Conservation (phyloP, 92 coral and sea anemone genomes). For the Porites lobata region DNA sequence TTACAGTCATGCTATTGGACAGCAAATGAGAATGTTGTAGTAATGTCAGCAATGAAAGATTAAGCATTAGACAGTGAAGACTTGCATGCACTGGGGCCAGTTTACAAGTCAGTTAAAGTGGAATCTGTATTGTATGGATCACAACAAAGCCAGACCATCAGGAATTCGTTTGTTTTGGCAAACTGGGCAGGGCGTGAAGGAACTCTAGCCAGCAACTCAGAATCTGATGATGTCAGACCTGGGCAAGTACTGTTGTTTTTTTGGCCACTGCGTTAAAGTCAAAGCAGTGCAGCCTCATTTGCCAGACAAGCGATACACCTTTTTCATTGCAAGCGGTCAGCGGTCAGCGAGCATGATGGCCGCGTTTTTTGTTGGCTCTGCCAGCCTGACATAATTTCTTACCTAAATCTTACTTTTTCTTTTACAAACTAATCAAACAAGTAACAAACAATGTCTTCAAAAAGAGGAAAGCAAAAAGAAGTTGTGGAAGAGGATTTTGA, state of each 20-base stretch:
- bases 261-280: too few species aligned
- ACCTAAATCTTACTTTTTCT: too few species aligned
- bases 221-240: too few species aligned
- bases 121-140: background rate
- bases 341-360: too few species aligned
- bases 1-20: constrained; percentile 44
- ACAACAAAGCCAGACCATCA: background rate
- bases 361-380: too few species aligned
- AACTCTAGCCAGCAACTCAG: background rate
- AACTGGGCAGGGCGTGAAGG: constrained; percentile 2
- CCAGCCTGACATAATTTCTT: too few species aligned
- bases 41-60: constrained; percentile 52
- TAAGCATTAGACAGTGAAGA: constrained; percentile 55
- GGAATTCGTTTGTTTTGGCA: background rate
- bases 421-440: too few species aligned
- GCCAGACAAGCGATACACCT: background rate
- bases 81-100: constrained; percentile 38
- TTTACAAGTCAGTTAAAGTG: constrained; percentile 8
- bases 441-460: too few species aligned
- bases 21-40: background rate
- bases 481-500: too few species aligned
- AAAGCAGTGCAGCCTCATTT: background rate
- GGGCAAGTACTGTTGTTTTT: too few species aligned
- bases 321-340: background rate
- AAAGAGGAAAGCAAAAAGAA: too few species aligned